phyloP scores from a whole-genome alignment of 2,888 invertebrate genomes.

The Meiosimyza decipiens region DNA sequence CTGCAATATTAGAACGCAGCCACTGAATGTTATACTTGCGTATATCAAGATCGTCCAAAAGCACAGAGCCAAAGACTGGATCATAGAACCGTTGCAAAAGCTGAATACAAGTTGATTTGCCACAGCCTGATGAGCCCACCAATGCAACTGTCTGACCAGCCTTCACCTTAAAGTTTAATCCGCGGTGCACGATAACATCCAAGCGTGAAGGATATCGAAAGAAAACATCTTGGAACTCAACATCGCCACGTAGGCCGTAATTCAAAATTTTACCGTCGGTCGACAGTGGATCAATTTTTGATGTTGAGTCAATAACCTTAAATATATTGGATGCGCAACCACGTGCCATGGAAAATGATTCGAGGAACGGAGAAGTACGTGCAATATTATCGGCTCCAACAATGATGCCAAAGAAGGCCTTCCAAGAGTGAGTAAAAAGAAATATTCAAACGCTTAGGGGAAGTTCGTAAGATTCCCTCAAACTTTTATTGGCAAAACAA shows the following conservation, averaged over 20 bases:
- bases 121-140: slow-evolving; percentile 82
- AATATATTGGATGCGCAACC: slow-evolving; percentile 82
- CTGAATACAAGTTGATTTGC: slow-evolving; percentile 85
- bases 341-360: slow-evolving; percentile 77
- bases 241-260: slow-evolving; percentile 72
- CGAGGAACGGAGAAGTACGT: slow-evolving; percentile 79
- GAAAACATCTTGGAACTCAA: slow-evolving; percentile 76
- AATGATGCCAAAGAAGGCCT: slow-evolving; percentile 78
- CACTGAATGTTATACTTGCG: slow-evolving; percentile 77
- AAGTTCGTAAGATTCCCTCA: too few species aligned
- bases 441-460: background rate
- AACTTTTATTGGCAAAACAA: background rate
- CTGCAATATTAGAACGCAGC: slow-evolving; percentile 81
- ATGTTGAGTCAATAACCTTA: slow-evolving; percentile 78
- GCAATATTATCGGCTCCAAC: slow-evolving; percentile 84
- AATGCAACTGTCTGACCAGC: slow-evolving; percentile 79
- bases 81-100: slow-evolving; percentile 82
- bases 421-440: background rate
- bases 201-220: slow-evolving; percentile 84
- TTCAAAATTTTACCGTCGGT: slow-evolving; percentile 73
- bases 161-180: slow-evolving; percentile 73
- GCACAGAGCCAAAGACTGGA: slow-evolving; percentile 70
- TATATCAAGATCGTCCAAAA: slow-evolving; percentile 74
- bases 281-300: slow-evolving; percentile 79
- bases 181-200: slow-evolving; percentile 78